A percentile compares a stretch with the other conserved stretches of the same genome.
Conservation (phyloP, 1,140 invertebrate genomes). For the Pseudomyrmex flavicornis region DNA sequence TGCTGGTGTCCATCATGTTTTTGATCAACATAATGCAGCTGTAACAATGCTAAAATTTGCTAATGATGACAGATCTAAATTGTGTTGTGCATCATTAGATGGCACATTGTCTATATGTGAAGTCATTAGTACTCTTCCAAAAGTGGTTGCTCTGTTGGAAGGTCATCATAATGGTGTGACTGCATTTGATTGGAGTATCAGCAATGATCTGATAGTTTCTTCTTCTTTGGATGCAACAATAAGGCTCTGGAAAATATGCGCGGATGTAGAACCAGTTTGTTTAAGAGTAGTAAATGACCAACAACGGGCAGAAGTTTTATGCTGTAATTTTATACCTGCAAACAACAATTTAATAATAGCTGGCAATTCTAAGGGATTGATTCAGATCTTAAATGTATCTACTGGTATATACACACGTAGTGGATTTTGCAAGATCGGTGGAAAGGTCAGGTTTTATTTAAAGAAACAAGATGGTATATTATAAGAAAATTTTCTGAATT, state of each 20-base stretch:
- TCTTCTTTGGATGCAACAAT: constrained; percentile 91
- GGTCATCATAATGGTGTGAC: constrained; percentile 92
- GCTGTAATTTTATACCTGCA: constrained; percentile 92
- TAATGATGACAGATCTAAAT: constrained; percentile 92
- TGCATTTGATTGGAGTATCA: constrained; percentile 93
- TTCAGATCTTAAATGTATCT: constrained; percentile 94
- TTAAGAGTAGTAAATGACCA: constrained; percentile 89
- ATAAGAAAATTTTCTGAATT: not conserved
- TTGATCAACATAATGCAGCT: constrained; percentile 92
- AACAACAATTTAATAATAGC: constrained; percentile 96
- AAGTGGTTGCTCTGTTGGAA: constrained; percentile 90
- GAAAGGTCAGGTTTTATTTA: constrained; percentile 85
- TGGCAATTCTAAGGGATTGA: constrained; percentile 91
- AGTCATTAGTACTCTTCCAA: constrained; percentile 87
- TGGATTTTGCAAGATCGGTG: constrained; percentile 91
- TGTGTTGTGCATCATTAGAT: constrained; percentile 93
- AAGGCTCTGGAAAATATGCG: constrained; percentile 89
- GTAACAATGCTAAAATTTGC: constrained; percentile 95
- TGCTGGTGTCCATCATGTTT: constrained; percentile 94
- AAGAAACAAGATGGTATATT: not conserved
- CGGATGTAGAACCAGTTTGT: constrained; percentile 84
- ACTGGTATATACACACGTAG: constrained; percentile 93
- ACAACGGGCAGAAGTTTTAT: constrained; percentile 88
- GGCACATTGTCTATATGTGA: constrained; percentile 93
- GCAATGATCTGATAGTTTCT: constrained; percentile 94